These are phyloP conservation scores for Meteorus sp. DNA, from an alignment of 1,140 invertebrate genomes.

Conservation along the genomic window DNA sequence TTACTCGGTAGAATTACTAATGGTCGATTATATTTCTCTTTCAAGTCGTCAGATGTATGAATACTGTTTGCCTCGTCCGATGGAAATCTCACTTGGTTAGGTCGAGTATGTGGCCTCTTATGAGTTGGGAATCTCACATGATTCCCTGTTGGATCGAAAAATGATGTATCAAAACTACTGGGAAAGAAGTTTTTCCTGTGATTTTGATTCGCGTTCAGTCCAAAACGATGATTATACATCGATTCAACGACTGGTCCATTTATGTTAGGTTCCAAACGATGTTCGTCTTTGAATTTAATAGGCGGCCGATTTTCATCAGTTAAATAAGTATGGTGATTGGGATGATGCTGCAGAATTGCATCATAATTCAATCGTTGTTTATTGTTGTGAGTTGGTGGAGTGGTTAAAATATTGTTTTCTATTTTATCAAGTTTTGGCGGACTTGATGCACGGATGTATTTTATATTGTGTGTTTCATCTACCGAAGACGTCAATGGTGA, in stretches of 20 bases:
- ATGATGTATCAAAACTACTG: not conserved
- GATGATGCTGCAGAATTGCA: constrained; percentile 7
- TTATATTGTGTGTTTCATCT: not conserved
- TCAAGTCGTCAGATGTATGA: constrained; percentile 40
- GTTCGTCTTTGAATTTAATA: constrained; percentile 31
- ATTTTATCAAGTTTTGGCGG: not conserved
- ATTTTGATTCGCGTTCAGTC: constrained; percentile 18
- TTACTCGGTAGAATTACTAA: not conserved
- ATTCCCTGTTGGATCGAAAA: constrained; percentile 13
- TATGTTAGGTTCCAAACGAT: constrained; percentile 24
- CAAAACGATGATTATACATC: constrained; percentile 31
- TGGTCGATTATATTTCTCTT: constrained; percentile 31
- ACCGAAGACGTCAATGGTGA: constrained; percentile 12
- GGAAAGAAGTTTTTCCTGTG: constrained; percentile 11
- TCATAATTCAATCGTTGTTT: constrained; percentile 17
- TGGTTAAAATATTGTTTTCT: not conserved
- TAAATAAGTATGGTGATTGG: not conserved
- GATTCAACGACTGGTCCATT: constrained; percentile 26
- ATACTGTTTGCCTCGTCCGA: constrained; percentile 51
- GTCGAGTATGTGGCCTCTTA: constrained; percentile 24
- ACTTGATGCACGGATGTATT: not conserved
- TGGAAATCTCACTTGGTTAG: constrained; percentile 43
- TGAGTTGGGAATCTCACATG: constrained; percentile 41
- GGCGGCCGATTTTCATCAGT: constrained; percentile 17
- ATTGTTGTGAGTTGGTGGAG: not conserved